Evolutionary conservation across 1,140 invertebrate species (phyloP).

Genomic region (Mamestra configurata): DNA sequence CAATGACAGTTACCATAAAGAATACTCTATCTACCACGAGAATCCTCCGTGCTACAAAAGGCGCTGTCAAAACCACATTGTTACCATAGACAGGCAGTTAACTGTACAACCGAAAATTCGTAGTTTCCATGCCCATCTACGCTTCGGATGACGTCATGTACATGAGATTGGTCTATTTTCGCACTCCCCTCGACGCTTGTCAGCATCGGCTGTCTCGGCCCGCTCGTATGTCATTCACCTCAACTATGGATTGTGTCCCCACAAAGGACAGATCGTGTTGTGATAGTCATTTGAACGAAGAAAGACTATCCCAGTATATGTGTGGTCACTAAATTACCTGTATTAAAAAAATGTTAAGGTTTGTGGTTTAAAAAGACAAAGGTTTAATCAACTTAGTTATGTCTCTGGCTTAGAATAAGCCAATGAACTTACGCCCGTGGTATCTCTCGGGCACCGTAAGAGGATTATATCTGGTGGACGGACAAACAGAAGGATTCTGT

Average conservation of each 20-base stretch:
- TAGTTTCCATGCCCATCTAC: constrained; percentile 1
- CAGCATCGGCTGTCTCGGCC: constrained; percentile 44
- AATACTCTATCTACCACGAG: neutral
- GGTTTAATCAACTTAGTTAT: neutral
- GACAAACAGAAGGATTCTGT: constrained; percentile 13
- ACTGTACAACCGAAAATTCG: neutral
- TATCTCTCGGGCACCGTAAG: neutral
- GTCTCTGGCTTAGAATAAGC: neutral
- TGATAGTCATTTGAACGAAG: constrained; percentile 14
- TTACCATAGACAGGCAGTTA: neutral
- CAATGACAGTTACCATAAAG: neutral
- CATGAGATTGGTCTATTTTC: constrained; percentile 45
- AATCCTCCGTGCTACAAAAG: neutral
- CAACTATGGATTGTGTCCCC: constrained; percentile 19
- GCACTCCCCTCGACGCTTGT: constrained; percentile 31
- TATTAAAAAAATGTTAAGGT: neutral
- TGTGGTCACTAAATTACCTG: neutral
- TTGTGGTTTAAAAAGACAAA: neutral
- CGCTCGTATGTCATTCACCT: constrained; percentile 51
- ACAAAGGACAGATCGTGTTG: constrained; percentile 10
- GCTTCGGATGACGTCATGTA: constrained; percentile 25
- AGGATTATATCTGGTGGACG: constrained; percentile 1
- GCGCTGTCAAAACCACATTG: neutral
- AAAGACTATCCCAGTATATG: neutral
- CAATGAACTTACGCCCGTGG: neutral